Evolutionary conservation across 2,113 vertebrate genomes (phyloP).

Genomic region (Columba livia): DNA sequence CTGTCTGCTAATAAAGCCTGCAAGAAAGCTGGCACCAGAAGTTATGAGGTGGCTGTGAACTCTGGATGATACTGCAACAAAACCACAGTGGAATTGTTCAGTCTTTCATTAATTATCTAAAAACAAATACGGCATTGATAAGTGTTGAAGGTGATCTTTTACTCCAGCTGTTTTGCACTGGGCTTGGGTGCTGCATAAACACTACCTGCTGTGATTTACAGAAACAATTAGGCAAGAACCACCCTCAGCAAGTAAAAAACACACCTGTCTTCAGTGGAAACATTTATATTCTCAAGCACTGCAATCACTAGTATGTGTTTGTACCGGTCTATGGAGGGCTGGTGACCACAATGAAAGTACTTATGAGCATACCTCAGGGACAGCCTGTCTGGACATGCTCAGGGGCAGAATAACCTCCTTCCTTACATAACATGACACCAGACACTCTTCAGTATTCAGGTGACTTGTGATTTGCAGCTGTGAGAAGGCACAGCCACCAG

Average conservation of each 20-base stretch:
- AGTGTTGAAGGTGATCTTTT: not conserved
- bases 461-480: not conserved
- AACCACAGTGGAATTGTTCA: not conserved
- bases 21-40: not conserved
- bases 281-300: not conserved
- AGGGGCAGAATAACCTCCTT: not conserved
- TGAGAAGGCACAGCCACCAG: not conserved
- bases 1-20: not conserved
- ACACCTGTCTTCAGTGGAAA: not conserved
- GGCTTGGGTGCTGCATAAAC: constrained; percentile 7
- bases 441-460: not conserved
- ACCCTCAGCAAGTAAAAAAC: not conserved
- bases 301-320: not conserved
- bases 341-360: not conserved
- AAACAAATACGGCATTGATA: not conserved
- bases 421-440: not conserved
- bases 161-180: not conserved
- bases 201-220: constrained; percentile 1
- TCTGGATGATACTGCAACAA: not conserved
- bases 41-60: not conserved
- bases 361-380: not conserved
- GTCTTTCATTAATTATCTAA: not conserved
- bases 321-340: not conserved
- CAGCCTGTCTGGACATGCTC: not conserved
- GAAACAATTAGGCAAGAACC: not conserved